Base-by-base conservation (phyloP, 2,113 vertebrate genomes). In the Apodemus speciosus region DNA sequence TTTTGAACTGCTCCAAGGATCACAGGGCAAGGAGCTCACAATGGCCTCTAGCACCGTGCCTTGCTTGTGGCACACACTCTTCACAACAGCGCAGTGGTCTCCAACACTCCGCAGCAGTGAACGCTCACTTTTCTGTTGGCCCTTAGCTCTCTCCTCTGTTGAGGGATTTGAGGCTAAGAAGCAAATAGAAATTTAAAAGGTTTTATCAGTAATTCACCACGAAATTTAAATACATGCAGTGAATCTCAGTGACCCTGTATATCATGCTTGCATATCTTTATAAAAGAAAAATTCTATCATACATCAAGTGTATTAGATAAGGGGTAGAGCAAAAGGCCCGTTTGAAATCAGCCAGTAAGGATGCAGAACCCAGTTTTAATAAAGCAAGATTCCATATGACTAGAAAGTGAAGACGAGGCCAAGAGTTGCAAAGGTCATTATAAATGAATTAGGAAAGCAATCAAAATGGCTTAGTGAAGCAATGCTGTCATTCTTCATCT, bases 391-490 rank as follows among this genome's bases (percentile, higher is more conserved):
- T 90, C 88, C 87, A 95, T 85, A 96, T 89, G 87, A 96, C 95
- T 97, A 87, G 93, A 95, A 93, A 88, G 90, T 35, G 27, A 96
- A 96, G 94, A 90, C 75, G 90, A 93, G 98, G 97, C 60, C 96
- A 95, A 95, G 96, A 97, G 96, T 96, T 97, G 86, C 95, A 98
- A 98, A 98, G 95, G 97, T 97, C 97, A 96, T 86, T 89, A 97
- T 96, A 96, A 97, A 97, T 96, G 97, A 96, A 97, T 97, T 97
- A 97, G 79, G 89, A 97, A 98, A 97, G 96, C 93, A 97, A 98
- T 97, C 97, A 97, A 97, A 97, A 97, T 53, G 94, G 80, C 89
- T 97, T 88, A 91, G 95, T 76, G 81, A 6, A 2, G 96, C 95
- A 91, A 91, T 0, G 0, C 86, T 97, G 96, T 95, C 94, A 96